Percentiles rank a stretch among this genome's conserved stretches.
phyloP scores from a whole-genome alignment of 1,140 invertebrate species.

The Drosophila pandora region DNA sequence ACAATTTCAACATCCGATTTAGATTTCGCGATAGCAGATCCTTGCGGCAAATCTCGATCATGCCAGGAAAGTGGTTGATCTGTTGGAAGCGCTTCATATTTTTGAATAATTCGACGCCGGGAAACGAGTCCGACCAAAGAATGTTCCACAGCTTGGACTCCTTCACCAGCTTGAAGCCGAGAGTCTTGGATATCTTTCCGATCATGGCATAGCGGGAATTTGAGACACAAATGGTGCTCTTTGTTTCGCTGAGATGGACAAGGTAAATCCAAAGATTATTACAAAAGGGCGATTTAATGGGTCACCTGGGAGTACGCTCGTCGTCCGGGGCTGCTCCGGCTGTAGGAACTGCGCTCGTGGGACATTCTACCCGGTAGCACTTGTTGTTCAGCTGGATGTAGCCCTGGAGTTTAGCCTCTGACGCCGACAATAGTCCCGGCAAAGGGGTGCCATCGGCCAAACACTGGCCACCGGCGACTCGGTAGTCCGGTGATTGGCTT shows the following conservation, averaged over 20 bases:
- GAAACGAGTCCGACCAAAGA: conserved; percentile 94
- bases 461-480: conserved; percentile 11
- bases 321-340: background rate
- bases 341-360: background rate
- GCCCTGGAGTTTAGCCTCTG: conserved; percentile 34
- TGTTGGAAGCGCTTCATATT: conserved; percentile 96
- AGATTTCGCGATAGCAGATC: conserved; percentile 93
- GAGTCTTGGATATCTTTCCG: conserved; percentile 87
- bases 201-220: conserved; percentile 91
- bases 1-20: conserved; percentile 93
- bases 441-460: conserved; percentile 7
- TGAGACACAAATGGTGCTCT: conserved; percentile 87
- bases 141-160: conserved; percentile 94
- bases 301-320: conserved; percentile 34
- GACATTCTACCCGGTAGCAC: conserved; percentile 69
- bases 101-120: conserved; percentile 92
- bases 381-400: conserved; percentile 68
- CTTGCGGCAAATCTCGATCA: conserved; percentile 95
- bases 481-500: conserved; percentile 9
- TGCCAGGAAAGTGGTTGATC: conserved; percentile 96
- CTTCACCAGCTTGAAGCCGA: conserved; percentile 91
- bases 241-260: conserved; percentile 55
- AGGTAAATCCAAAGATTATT: background rate
- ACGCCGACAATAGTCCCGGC: background rate
- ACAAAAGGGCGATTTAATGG: background rate